These are phyloP conservation scores for Bos indicus DNA, from an alignment of 2,113 vertebrate species.

Conservation along the genomic window DNA sequence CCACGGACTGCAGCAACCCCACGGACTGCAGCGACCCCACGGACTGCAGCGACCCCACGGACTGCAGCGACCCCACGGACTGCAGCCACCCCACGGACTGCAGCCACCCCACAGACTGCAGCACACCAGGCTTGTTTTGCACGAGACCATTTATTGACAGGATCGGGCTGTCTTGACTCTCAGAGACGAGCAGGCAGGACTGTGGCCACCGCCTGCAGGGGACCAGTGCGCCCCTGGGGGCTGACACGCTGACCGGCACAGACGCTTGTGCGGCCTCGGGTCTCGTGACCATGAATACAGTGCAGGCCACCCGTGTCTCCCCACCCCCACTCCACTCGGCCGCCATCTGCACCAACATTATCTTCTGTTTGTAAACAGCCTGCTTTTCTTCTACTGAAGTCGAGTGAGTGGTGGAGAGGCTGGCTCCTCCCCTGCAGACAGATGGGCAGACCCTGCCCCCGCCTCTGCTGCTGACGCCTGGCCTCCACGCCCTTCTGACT, in stretches of 20 bases:
- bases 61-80: no score
- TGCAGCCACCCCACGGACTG: no score
- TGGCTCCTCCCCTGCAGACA: background rate
- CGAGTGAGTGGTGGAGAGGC: background rate
- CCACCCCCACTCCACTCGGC: background rate
- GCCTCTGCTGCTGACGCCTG: background rate
- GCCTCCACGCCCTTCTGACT: background rate
- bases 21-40: no score
- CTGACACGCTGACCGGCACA: rapidly evolving
- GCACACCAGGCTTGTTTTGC: rapidly evolving
- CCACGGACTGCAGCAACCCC: no score
- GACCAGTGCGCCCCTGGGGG: background rate
- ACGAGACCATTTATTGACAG: no score
- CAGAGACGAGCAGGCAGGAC: background rate
- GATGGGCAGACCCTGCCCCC: background rate
- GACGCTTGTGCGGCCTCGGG: background rate
- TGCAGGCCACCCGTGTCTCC: background rate
- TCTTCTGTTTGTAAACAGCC: background rate
- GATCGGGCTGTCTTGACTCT: no score
- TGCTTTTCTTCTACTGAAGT: background rate
- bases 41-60: no score
- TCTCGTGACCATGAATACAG: no score
- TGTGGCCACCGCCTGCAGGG: rapidly evolving
- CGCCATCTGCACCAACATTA: rapidly evolving
- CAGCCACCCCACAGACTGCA: background rate